Base-by-base conservation (phyloP, 1,140 invertebrate species). In the Lepidurus couesii region DNA sequence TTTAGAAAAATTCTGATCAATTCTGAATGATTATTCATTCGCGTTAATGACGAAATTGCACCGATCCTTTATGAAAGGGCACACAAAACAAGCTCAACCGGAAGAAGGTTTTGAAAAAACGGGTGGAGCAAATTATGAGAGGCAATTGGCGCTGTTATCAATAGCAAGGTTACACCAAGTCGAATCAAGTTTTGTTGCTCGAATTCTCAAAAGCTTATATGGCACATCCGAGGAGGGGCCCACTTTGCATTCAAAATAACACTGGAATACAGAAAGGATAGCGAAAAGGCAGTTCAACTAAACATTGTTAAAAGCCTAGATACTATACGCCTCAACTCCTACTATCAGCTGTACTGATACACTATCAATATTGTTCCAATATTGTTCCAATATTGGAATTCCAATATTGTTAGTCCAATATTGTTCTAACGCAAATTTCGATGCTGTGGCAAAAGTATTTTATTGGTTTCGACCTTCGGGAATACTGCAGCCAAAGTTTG, bases 71-170 rank as follows among this genome's bases (percentile, higher is more conserved):
- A 65, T 21, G 53, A 21, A 65, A 65, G 53, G 53, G 53, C 53
- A 65, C 21, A 13, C 53, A 65, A 65, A 65, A 65, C 53, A 21
- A 7, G 53, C 13, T 21, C 53, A 21, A 65, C 53, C 53, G 53
- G 53, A 65, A 65, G 53, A 65, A 9, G 53, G 53, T 21, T 65
- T 65, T 34, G 34, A 65, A 7, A 65, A 65, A 65, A 65, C 9
- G 53, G 53, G 53, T 65, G 53, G 53, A 65, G 53, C 21, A 9
- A 65, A 65, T 65, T 65, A 65, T 65, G 53, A 65, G 53, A 65
- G 13, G 16, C 53, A 65, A 65, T 65, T 65, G 13, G 21, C 53
- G 53, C 3, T 7, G 53, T 65, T 65, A 6, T 47, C 45, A 47
- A 47, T 47, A 47, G 45, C 16, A 16, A 34, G 34, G 34, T 34